Evolutionary conservation across 2,113 vertebrate genomes (phyloP), one percentile per base, ranked within the genome.

Genomic region (Gobiocypris rarus): DNA sequence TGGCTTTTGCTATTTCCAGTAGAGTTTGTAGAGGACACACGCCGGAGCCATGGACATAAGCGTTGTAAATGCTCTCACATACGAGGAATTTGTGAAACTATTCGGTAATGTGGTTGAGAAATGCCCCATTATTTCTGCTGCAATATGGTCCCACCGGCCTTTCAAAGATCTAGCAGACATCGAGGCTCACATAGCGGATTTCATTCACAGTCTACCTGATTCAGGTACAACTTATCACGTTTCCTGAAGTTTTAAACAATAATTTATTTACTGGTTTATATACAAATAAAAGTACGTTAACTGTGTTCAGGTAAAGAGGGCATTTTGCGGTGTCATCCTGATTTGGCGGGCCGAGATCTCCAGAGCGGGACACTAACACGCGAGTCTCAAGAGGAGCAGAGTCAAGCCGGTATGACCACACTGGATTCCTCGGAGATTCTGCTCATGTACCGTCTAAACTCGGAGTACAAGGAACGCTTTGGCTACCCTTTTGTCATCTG

Each of bases 401-500:
- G 87, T 0, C 75, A 82, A 9, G 95, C 93, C 1, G 96, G 95
- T 0, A 87, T 96, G 79, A 88, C 90, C 2, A 59, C 83, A n/a
- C 90, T 96, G 81, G 84, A 59, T 63, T 26, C 89, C 0, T 78
- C 3, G 0, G 95, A 96, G 56, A 67, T 70, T 3, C 86, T 54
- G 13, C 87, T 52, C 75, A 89, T 96, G 84, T 41, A 83, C 2
- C 84, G 77, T 13, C 94, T 95, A 70, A 96, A 95, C 87, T 70
- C 88, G 2, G 88, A 89, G 28, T 96, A 97, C 91, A 95, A 95
- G 65, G 67, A 86, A 70, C 94, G 93, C 31, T 96, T 96, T 50
- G 93, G 92, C 0, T 97, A 96, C 88, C 95, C 96, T 4, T 97
- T 96, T 13, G 93, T 96, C 78, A 92, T 96, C 24, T 96, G 95